A percentile compares a stretch with the other conserved stretches of the same genome.
Conservation (phyloP, 2,888 invertebrate genomes). For the Volucella inflata region DNA sequence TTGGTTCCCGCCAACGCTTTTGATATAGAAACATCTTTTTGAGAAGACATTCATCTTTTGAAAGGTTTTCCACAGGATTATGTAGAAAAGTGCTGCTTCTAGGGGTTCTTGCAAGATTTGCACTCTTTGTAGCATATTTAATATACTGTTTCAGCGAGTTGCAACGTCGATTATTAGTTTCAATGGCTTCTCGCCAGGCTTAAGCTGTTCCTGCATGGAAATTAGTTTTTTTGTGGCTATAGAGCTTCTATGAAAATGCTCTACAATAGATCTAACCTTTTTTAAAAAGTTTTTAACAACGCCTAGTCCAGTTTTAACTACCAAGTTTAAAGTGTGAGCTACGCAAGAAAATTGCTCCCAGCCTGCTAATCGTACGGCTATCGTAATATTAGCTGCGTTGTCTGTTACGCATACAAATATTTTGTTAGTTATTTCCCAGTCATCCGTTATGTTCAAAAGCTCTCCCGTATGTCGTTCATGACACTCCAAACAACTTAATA, state of each 20-base stretch:
- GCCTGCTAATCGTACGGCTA: too few relatives aligned
- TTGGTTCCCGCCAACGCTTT: not conserved
- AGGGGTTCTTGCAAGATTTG: not conserved
- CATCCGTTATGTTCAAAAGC: too few relatives aligned
- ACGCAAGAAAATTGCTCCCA: too few relatives aligned
- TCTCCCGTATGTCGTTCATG: constrained; percentile 10
- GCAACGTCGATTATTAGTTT: not conserved
- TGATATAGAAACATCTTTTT: not conserved
- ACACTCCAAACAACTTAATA: constrained; percentile 28
- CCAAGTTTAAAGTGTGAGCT: too few relatives aligned
- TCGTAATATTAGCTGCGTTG: too few relatives aligned
- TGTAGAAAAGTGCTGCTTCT: not conserved
- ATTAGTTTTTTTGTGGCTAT: not conserved
- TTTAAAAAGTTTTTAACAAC: not conserved
- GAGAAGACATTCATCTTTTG: not conserved
- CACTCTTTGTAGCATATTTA: not conserved
- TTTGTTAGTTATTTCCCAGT: too few relatives aligned
- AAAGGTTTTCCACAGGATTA: not conserved
- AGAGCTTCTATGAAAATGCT: not conserved
- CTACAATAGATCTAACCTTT: not conserved
- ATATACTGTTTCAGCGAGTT: not conserved
- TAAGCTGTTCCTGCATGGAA: not conserved
- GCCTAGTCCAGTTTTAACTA: too few relatives aligned
- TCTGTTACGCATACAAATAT: too few relatives aligned
- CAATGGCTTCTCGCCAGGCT: not conserved